These are phyloP conservation scores for Tetrapedia diversipes DNA, from an alignment of 2,888 invertebrate genomes.

Conservation along the genomic window DNA sequence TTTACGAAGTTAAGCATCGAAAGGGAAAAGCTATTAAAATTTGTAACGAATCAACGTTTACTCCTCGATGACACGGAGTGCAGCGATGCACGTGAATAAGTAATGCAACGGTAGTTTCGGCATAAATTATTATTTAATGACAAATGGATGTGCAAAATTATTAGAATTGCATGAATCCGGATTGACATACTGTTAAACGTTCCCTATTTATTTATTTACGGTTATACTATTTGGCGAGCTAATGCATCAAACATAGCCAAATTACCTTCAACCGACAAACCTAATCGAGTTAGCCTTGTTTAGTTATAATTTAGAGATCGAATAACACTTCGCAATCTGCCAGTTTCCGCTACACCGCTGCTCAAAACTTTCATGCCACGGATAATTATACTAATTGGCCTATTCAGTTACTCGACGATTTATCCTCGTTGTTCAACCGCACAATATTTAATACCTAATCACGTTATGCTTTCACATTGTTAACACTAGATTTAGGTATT, in stretches of 20 bases:
- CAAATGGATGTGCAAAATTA: neutral
- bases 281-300: slow-evolving; percentile 23
- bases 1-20: neutral
- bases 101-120: neutral
- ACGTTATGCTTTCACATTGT: neutral
- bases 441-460: neutral
- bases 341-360: slow-evolving; percentile 2
- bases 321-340: neutral
- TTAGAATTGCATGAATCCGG: neutral
- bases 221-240: neutral
- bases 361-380: neutral
- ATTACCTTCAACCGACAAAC: slow-evolving; percentile 10
- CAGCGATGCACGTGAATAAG: too few relatives aligned
- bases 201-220: slow-evolving; percentile 16
- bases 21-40: neutral
- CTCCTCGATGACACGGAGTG: too few relatives aligned
- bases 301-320: slow-evolving; percentile 11
- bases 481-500: too few relatives aligned
- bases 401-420: neutral
- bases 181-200: neutral
- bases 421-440: too few relatives aligned
- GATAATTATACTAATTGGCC: slow-evolving; percentile 26
- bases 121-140: neutral
- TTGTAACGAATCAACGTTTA: neutral
- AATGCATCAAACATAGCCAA: slow-evolving; percentile 22